Evolutionary conservation across 2,113 vertebrate genomes (phyloP), one percentile per base, ranked within the genome.

Genomic region (Poeciliopsis occidentalis): DNA sequence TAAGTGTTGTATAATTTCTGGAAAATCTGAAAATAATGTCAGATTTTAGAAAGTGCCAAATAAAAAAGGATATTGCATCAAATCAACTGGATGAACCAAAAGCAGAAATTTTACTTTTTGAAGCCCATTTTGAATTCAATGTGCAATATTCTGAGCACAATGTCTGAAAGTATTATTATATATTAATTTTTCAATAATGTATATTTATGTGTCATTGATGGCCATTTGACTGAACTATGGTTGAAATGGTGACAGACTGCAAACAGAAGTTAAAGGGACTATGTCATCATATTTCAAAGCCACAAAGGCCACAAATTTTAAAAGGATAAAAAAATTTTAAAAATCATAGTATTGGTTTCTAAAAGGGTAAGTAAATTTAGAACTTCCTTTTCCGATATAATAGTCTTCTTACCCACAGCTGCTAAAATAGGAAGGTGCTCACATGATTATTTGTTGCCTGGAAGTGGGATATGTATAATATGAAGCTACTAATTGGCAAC

Each of bases 201-300:
- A 31, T 22, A 5, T 1, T 4, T 3, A 17, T 0, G 12, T 69
- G 57, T 68, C 17, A 61, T 26, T 54, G 24, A 60, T 12, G 24
- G 10, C 2, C 60, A 67, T 83, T 71, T 44, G 44, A 80, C 61
- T 73, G 13, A 80, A n/a, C 22, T 8, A 0, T 4, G n/a, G 30
- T 13, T 60, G 17, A 75, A 79, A 80, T 8, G 29, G 8, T 75
- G 75, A 64, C 57, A 70, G 66, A 64, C 62, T 62, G 76, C 64
- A 80, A 51, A 60, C 8, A 61, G 54, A 27, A 85, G 64, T 57
- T 57, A 57, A 57, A 57, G 51, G 51, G 51, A n/a, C 51, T n/a
- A 57, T n/a, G n/a, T 57, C 24, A 57, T n/a, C 51, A 57, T n/a
- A 57, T 24, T 57, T 57, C 22, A 57, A 19, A 41, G 39, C 13